Percentiles rank a stretch among this genome's conserved stretches.
phyloP scores from a whole-genome alignment of 2,797 vertebrate species.

The Hemitrygon akajei region DNA sequence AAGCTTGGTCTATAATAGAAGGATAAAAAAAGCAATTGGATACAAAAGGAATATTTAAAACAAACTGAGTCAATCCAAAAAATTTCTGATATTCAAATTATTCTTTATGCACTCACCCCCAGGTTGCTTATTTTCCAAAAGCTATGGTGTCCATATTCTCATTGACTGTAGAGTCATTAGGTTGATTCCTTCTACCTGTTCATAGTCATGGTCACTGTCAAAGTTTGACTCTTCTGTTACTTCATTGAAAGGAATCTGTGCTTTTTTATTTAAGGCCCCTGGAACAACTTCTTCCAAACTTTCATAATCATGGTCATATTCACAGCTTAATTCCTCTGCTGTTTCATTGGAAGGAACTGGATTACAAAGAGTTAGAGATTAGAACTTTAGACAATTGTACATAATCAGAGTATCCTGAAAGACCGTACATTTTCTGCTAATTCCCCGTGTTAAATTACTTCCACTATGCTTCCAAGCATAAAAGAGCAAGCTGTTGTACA shows the following conservation, averaged over 20 bases:
- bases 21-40: no score
- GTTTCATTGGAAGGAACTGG: background rate
- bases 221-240: background rate
- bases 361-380: background rate
- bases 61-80: no score
- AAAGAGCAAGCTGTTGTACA: background rate
- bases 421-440: background rate
- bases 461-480: background rate
- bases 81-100: no score
- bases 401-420: background rate
- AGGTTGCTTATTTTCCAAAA: background rate
- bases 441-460: background rate
- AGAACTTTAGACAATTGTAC: background rate
- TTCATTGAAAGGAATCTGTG: background rate
- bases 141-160: background rate
- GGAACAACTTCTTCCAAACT: slow-evolving; percentile 44
- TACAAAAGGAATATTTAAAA: no score
- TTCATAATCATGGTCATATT: slow-evolving; percentile 69
- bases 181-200: slow-evolving; percentile 50
- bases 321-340: slow-evolving; percentile 13
- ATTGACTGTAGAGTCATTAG: background rate
- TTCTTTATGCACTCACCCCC: background rate
- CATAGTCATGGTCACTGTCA: slow-evolving; percentile 66
- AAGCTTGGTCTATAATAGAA: no score
- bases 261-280: background rate